A percentile compares a stretch with the other conserved stretches of the same genome.
phyloP scores from a whole-genome alignment of 2,113 vertebrate species.

The Mungos mungo region DNA sequence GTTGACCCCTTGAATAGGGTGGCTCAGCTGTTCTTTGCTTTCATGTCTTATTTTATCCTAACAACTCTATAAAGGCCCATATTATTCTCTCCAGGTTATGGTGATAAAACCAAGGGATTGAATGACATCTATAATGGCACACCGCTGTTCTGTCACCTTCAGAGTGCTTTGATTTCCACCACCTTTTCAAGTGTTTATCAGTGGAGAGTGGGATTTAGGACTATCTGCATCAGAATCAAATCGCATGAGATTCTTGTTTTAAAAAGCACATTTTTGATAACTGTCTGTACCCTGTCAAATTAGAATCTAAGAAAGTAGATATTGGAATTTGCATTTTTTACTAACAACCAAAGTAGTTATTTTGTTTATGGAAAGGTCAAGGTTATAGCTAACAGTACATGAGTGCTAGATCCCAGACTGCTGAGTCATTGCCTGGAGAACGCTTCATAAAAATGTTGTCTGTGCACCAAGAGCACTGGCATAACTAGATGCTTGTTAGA shows the following conservation, averaged over 20 bases:
- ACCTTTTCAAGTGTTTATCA: slow-evolving; percentile 25
- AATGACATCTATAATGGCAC: slow-evolving; percentile 13
- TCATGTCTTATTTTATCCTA: slow-evolving; percentile 64
- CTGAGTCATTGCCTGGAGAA: background rate
- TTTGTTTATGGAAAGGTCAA: background rate
- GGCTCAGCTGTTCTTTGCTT: slow-evolving; percentile 52
- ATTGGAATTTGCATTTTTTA: background rate
- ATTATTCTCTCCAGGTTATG: slow-evolving; percentile 40
- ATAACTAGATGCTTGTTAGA: background rate
- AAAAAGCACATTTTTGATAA: slow-evolving; percentile 5
- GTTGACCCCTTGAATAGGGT: slow-evolving; percentile 58
- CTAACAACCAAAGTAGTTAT: background rate
- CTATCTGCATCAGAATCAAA: slow-evolving; percentile 14
- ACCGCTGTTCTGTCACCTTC: slow-evolving; percentile 10
- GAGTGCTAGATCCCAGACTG: background rate
- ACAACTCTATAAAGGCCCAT: slow-evolving; percentile 52
- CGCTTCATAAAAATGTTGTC: background rate
- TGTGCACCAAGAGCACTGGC: rapidly evolving
- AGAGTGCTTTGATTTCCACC: slow-evolving; percentile 30
- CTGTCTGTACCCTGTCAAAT: background rate
- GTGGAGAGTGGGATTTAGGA: background rate
- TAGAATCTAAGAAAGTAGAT: background rate
- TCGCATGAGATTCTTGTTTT: background rate
- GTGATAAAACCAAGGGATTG: slow-evolving; percentile 54
- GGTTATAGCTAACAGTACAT: background rate